phyloP scores from a whole-genome alignment of 2,797 vertebrate genomes.

The Fratercula arctica region DNA sequence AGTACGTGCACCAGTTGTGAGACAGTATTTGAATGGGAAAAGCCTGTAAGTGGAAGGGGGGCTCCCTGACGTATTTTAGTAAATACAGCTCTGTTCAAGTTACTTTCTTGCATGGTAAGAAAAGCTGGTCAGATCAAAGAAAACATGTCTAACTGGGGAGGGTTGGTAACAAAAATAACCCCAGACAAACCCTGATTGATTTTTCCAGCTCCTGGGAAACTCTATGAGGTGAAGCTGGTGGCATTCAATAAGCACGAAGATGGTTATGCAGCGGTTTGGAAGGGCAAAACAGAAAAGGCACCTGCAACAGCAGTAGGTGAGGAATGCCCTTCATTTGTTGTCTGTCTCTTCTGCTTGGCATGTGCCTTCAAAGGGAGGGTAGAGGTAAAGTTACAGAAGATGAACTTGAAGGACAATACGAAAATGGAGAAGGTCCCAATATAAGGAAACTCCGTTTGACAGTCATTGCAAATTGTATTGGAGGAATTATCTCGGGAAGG shows the following conservation, averaged over 20 bases:
- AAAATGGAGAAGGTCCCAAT: not conserved
- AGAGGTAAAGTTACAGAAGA: not conserved
- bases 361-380: not conserved
- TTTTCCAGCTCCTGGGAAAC: constrained; percentile 83
- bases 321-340: not conserved
- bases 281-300: constrained; percentile 89
- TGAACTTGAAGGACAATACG: not conserved
- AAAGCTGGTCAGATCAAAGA: not conserved
- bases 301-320: constrained; percentile 76
- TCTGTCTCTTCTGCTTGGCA: not conserved
- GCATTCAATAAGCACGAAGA: constrained; percentile 92
- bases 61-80: not conserved
- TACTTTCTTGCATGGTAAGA: not conserved
- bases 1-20: not conserved
- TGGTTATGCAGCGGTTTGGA: constrained; percentile 91
- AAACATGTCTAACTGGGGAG: not conserved
- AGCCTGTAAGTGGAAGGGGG: not conserved
- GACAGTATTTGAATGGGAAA: not conserved
- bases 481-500: not conserved
- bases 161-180: not conserved
- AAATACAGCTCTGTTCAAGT: not conserved
- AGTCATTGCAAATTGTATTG: not conserved
- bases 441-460: not conserved
- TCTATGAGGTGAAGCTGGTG: constrained; percentile 94
- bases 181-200: not conserved